Conservation (phyloP, 2,888 invertebrate species). For the Lepidonotus clava region DNA sequence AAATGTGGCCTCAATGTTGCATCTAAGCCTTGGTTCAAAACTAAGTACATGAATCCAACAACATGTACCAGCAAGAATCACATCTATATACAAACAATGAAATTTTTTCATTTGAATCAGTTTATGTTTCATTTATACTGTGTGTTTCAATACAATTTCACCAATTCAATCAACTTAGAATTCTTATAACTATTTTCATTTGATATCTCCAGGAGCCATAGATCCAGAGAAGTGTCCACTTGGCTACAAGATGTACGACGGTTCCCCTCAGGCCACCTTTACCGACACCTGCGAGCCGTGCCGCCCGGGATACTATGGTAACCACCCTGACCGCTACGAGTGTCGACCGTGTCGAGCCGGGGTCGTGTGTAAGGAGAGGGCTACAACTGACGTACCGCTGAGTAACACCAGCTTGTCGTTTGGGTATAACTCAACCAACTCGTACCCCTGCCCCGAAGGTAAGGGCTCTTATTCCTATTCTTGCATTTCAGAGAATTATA, state of each 20-base stretch:
- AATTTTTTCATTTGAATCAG: no score
- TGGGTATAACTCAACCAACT: constrained; percentile 73
- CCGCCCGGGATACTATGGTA: constrained; percentile 75
- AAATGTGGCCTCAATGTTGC: no score
- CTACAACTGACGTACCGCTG: constrained; percentile 75
- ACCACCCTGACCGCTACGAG: constrained; percentile 69
- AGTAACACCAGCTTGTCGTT: constrained; percentile 69
- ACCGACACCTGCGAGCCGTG: constrained; percentile 78
- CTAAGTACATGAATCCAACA: no score
- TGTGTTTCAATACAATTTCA: no score
- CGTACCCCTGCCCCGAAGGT: constrained; percentile 77
- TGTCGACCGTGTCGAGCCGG: constrained; percentile 77
- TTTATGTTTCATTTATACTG: no score
- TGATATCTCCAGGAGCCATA: constrained; percentile 74
- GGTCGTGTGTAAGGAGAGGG: constrained; percentile 74
- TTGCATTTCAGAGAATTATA: no score
- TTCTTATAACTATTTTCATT: no score
- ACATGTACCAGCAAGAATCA: no score
- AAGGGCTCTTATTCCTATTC: not conserved
- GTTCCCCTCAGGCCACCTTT: constrained; percentile 71
- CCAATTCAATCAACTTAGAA: no score
- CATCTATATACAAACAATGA: no score
- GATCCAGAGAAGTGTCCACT: constrained; percentile 76
- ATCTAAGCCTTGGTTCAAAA: no score
- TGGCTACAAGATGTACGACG: constrained; percentile 76